phyloP scores from a whole-genome alignment of 1,140 invertebrate genomes.

The Drosophila novamexicana region DNA sequence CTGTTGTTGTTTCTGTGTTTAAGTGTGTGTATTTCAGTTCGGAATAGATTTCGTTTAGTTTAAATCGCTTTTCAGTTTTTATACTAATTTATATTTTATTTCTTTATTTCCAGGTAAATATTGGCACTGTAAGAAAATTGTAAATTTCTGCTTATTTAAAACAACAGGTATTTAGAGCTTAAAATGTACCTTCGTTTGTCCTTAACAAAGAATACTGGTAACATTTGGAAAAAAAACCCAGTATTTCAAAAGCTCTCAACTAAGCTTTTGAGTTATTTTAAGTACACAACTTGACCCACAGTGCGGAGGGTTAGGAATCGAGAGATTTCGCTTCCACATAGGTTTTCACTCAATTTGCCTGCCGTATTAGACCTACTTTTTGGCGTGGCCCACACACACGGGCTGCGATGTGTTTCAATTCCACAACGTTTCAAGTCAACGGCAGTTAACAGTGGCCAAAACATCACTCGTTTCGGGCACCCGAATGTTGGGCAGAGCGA shows the following conservation, averaged over 20 bases:
- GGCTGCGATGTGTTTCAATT: conserved; percentile 31
- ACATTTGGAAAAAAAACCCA: conserved; percentile 5
- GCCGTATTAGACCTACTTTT: conserved; percentile 61
- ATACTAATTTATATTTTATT: conserved; percentile 34
- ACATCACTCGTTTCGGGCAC: conserved; percentile 47
- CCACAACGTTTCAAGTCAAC: conserved; percentile 37
- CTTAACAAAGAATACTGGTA: conserved; percentile 27
- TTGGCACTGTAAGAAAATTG: conserved; percentile 30
- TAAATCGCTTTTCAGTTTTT: neutral
- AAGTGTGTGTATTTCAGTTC: conserved; percentile 44
- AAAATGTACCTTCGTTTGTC: neutral
- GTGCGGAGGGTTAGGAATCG: conserved; percentile 18
- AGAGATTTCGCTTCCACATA: neutral
- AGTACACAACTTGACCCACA: conserved; percentile 22
- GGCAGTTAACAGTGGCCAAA: conserved; percentile 65
- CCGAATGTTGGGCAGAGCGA: conserved; percentile 45
- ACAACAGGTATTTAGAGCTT: conserved; percentile 48
- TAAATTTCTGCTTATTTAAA: conserved; percentile 16
- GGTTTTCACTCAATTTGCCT: conserved; percentile 43
- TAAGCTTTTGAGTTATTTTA: conserved; percentile 16
- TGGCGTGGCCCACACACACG: neutral
- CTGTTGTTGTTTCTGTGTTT: conserved; percentile 44
- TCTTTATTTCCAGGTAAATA: conserved; percentile 75
- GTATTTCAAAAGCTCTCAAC: conserved; percentile 16
- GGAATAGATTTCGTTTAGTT: conserved; percentile 27